phyloP scores from a whole-genome alignment of 2,113 vertebrate species.

The Amia ocellicauda region DNA sequence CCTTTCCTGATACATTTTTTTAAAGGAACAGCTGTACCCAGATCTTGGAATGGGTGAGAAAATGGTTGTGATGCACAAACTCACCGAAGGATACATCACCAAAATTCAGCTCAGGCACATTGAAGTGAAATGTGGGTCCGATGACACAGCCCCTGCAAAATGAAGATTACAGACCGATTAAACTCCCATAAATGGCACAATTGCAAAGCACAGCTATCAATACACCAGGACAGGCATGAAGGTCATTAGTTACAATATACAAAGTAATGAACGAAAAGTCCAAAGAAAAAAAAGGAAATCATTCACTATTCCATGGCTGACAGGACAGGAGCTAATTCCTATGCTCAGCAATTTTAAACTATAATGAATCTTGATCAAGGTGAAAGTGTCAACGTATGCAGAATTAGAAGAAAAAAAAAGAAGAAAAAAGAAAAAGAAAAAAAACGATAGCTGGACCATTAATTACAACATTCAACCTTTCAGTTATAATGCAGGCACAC shows the following conservation, averaged over 20 bases:
- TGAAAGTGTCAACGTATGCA: constrained; percentile 15
- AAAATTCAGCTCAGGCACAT: constrained; percentile 67
- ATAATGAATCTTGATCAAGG: constrained; percentile 32
- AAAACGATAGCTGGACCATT: no score
- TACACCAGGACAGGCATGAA: neutral
- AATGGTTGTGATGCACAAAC: constrained; percentile 28
- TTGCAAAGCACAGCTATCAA: rapidly evolving
- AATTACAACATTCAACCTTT: no score
- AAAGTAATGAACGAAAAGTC: no score
- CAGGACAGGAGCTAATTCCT: constrained; percentile 19
- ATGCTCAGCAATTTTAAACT: constrained; percentile 27
- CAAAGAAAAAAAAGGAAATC: constrained; percentile 8
- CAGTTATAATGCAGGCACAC: no score
- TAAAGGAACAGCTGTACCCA: no score
- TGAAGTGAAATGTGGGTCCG: constrained; percentile 73
- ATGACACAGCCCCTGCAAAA: constrained; percentile 73
- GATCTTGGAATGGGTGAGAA: no score
- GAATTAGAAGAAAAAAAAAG: no score
- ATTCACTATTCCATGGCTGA: constrained; percentile 18
- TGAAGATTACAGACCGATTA: constrained; percentile 10
- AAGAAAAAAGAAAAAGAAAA: no score
- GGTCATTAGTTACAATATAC: neutral
- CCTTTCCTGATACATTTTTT: no score
- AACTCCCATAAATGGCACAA: neutral
- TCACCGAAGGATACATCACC: constrained; percentile 82